Evolutionary conservation across 1,140 invertebrate species (phyloP).

Genomic region (Heliconius hermathena): DNA sequence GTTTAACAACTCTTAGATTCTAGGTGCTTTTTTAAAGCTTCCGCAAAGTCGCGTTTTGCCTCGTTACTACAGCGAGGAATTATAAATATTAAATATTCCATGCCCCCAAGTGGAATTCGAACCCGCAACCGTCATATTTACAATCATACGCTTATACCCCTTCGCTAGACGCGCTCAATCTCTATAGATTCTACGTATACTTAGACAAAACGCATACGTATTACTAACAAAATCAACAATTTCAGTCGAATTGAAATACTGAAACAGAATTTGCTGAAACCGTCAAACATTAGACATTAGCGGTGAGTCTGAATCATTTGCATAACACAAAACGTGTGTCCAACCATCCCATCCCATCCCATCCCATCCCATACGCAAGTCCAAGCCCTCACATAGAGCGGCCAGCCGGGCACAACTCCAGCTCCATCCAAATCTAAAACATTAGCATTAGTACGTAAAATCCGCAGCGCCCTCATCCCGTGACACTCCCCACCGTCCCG

Average conservation of each 20-base stretch:
- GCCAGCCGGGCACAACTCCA: constrained; percentile 8
- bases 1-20: no score
- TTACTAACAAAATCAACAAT: constrained; percentile 1
- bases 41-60: no score
- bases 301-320: background rate
- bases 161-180: no score
- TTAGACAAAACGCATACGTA: background rate
- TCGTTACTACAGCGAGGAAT: background rate
- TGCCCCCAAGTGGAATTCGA: background rate
- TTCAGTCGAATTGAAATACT: background rate
- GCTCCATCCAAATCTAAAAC: constrained; percentile 33
- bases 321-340: background rate
- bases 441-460: constrained; percentile 48
- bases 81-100: no score
- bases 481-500: constrained; percentile 73
- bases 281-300: background rate
- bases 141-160: no score
- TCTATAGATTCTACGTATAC: background rate
- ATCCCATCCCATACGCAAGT: background rate
- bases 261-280: background rate
- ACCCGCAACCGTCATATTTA: background rate
- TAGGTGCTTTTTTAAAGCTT: no score
- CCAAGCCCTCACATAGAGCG: constrained; percentile 4
- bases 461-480: constrained; percentile 48
- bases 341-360: background rate